phyloP scores from a whole-genome alignment of 2,113 vertebrate genomes.

The Aegypius monachus region DNA sequence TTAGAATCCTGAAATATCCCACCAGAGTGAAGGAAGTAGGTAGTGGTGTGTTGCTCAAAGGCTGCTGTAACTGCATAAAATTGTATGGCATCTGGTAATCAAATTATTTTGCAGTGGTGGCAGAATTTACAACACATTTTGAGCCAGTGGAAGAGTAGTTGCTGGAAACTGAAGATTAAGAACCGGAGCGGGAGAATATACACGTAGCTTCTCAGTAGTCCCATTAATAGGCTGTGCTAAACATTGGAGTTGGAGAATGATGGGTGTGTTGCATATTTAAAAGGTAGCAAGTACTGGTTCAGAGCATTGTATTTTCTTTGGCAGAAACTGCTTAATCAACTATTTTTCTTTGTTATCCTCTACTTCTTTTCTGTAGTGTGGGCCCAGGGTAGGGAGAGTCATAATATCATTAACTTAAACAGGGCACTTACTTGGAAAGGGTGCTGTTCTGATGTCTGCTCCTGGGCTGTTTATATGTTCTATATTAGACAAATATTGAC shows the following conservation, averaged over 20 bases:
- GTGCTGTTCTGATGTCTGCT: background rate
- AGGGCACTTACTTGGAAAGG: background rate
- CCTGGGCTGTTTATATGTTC: background rate
- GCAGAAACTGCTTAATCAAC: background rate
- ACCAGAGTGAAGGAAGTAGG: background rate
- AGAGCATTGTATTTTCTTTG: background rate
- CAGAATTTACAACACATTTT: background rate
- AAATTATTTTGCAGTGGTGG: background rate
- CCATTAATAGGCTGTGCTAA: background rate
- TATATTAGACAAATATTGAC: background rate
- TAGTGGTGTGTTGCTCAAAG: background rate
- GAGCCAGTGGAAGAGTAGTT: background rate
- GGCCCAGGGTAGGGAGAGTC: background rate
- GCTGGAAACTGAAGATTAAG: background rate
- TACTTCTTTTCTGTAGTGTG: background rate
- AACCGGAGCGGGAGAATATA: background rate
- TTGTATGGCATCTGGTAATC: background rate
- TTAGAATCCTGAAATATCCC: background rate
- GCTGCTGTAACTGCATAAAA: background rate
- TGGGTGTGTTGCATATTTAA: background rate
- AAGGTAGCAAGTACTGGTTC: background rate
- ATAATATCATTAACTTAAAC: background rate
- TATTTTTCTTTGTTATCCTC: background rate
- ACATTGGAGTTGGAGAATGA: background rate
- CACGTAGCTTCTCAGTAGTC: background rate